Base-by-base conservation (phyloP, 2,113 vertebrate genomes). In the Ptychochromis oligacanthus region DNA sequence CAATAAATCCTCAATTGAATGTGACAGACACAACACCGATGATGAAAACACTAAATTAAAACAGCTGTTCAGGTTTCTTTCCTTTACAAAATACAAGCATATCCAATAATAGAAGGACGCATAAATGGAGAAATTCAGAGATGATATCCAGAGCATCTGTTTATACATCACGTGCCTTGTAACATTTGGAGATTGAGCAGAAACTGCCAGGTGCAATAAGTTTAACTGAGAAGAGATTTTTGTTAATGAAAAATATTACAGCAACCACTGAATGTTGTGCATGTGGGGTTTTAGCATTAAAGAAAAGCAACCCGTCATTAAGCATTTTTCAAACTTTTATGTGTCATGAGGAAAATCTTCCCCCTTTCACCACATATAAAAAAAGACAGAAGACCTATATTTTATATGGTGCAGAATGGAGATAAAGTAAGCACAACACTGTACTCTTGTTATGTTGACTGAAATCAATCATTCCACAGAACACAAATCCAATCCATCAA, bases 11-110 rank as follows among this genome's bases (percentile, higher is more conserved):
- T 14, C 17, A 54, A 80, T 82, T 77, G 59, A 70, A 54, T 4
- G 2, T 54, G 87, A 82, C 90, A 89, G 67, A 67, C 78, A 80
- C 57, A 65, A 65, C 67, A 80, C 34, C 62, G 28, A 61, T 58
- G 80, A 75, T 87, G 87, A 86, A 86, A 54, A 34, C 75, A 75
- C n/a, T 43, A 67, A 89, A 74, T 22, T 67, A 38, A 81, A 88
- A 88, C 92, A 91, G 85, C 84, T 92, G 89, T 56, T 86, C 38
- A 17, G 64, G 26, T 40, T 31, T 75, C 67, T 72, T 72, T 34
- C 46, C 1, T 4, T 72, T 72, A 72, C 2, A 0, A 72, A 72
- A 72, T 28, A 54, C 26, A 31, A 54, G 46, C 26, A 54, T 34
- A 72, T 49, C 67, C 26, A 54, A 49, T 72, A 72, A 72, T 49